A percentile compares a stretch with the other conserved stretches of the same genome.
phyloP scores from a whole-genome alignment of 2,888 invertebrate species.

The Sylvicola cinctus region DNA sequence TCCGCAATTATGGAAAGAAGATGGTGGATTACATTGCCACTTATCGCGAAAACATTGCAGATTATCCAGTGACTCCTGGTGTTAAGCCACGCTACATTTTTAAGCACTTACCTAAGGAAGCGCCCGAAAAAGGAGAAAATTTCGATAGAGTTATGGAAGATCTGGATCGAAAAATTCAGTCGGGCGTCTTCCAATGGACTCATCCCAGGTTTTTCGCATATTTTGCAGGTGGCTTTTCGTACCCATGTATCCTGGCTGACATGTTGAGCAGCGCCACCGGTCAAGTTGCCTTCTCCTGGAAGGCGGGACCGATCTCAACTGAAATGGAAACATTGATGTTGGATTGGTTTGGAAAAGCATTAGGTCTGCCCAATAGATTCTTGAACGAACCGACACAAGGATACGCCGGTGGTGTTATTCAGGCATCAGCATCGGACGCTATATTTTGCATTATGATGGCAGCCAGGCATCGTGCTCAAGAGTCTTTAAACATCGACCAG shows the following conservation, averaged over 20 bases:
- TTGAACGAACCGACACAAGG: conserved; percentile 41
- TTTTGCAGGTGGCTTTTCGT: conserved; percentile 57
- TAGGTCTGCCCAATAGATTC: conserved; percentile 57
- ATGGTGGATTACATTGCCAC: conserved; percentile 68
- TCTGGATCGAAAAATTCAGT: conserved; percentile 65
- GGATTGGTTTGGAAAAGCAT: conserved; percentile 69
- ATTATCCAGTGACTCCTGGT: conserved; percentile 28
- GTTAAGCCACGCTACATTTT: conserved; percentile 72
- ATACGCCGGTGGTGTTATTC: conserved; percentile 55
- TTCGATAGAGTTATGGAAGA: conserved; percentile 68
- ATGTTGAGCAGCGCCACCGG: conserved; percentile 57
- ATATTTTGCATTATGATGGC: conserved; percentile 4
- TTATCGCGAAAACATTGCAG: conserved; percentile 25
- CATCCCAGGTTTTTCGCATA: conserved; percentile 77
- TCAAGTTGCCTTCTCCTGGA: conserved; percentile 69
- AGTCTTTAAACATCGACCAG: background rate
- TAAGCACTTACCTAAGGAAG: conserved; percentile 48
- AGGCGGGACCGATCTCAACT: conserved; percentile 61
- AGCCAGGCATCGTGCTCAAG: conserved; percentile 4
- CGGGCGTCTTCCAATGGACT: conserved; percentile 69
- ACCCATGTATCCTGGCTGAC: conserved; percentile 55
- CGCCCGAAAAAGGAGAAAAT: conserved; percentile 54
- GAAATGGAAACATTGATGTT: conserved; percentile 68
- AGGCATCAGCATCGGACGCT: conserved; percentile 14
- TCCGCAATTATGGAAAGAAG: conserved; percentile 55